Base-by-base conservation (phyloP, 2,888 invertebrate species). In the Cheilosia grossa region DNA sequence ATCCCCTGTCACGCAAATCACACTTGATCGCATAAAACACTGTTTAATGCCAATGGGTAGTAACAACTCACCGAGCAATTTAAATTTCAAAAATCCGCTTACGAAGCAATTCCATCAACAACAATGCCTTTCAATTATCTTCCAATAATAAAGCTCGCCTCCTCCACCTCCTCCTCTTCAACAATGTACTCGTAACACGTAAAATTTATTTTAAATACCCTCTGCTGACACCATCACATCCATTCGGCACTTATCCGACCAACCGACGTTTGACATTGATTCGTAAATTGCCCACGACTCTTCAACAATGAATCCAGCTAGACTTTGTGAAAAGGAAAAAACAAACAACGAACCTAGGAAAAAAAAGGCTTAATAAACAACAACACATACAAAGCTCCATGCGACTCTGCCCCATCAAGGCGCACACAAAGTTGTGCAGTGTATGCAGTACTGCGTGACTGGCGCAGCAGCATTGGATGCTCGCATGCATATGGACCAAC, bases 221-320 rank as follows among this genome's bases (percentile, higher is more conserved):
- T 21, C 21, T 27, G 15, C 69, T 53, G 44, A 69, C 77, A 77
- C 61, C 59, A 69, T 6, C 37, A 47, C 69, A 77, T 53, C 69
- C 53, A 77, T 61, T 69, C 69, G 47, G 47, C 59, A 77, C 58
- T 70, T 70, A 78, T 79, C 79, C 58, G 72, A 66, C 30, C 30
- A 6, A 9, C 30, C 30, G 30, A 30, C 64, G 64, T 19, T 59
- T 67, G 80, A 80, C 80, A 73, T 73, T 80, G 80, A 80, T 80
- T 80, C 73, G 80, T 80, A 80, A 80, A 80, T 80, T 80, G 73
- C 73, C 73, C 66, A 61, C 66, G 59, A 80, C 44, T 73, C 53
- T 67, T 19, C 37, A 73, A 61, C 80, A 73, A 80, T 73, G 73
- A 80, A 80, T 73, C 67, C 73, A 79, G 72, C 70, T 70, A 59